phyloP scores from a whole-genome alignment of 2,888 invertebrate genomes.

The Brachynemurus nebulosus region DNA sequence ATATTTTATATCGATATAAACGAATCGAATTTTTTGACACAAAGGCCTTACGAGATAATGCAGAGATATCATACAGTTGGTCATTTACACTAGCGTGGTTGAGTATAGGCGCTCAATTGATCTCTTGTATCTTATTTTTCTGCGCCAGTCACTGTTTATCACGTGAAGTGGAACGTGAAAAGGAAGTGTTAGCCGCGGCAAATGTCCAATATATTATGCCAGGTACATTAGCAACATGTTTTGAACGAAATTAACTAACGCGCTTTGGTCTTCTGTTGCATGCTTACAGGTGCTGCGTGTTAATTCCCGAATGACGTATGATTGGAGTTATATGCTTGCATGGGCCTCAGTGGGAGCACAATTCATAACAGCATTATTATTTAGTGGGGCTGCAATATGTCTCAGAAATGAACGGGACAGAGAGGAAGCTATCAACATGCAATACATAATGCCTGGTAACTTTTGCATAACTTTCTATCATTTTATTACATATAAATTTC shows the following conservation, averaged over 20 bases:
- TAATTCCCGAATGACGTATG: slow-evolving; percentile 74
- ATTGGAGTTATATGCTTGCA: slow-evolving; percentile 94
- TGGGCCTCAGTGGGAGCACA: slow-evolving; percentile 93
- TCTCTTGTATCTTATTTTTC: slow-evolving; percentile 64
- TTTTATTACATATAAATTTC: neutral
- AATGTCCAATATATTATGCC: slow-evolving; percentile 85
- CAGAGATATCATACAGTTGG: slow-evolving; percentile 67
- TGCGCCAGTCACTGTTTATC: slow-evolving; percentile 64
- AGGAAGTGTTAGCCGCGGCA: slow-evolving; percentile 38
- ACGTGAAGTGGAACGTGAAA: slow-evolving; percentile 59
- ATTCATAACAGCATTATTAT: slow-evolving; percentile 80
- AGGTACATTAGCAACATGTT: slow-evolving; percentile 54
- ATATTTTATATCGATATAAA: too few species aligned
- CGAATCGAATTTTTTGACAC: too few species aligned
- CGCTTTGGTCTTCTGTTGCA: slow-evolving; percentile 5
- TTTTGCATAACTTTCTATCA: slow-evolving; percentile 18
- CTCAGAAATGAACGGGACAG: slow-evolving; percentile 85
- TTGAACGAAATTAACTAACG: neutral
- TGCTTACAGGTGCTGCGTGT: slow-evolving; percentile 64
- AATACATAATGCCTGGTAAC: slow-evolving; percentile 93
- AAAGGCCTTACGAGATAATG: slow-evolving; percentile 60
- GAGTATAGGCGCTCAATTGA: slow-evolving; percentile 60
- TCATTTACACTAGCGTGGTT: slow-evolving; percentile 77
- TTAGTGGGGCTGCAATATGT: slow-evolving; percentile 89
- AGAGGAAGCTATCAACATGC: slow-evolving; percentile 93